These are phyloP conservation scores for Palloptera scutellata DNA, from an alignment of 2,888 invertebrate species.

Conservation along the genomic window DNA sequence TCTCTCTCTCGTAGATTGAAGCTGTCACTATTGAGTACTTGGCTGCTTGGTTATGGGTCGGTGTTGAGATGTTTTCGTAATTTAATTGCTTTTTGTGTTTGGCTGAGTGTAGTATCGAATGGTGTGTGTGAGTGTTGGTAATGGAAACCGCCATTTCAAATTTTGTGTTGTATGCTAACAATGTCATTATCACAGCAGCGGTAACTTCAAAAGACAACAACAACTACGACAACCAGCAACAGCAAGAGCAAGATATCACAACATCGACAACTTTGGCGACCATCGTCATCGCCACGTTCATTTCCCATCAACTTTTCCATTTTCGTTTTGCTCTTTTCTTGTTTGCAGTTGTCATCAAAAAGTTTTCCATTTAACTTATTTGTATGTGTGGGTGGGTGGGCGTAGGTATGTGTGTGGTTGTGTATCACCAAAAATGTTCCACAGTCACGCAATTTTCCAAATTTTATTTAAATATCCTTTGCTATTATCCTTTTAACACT, in stretches of 20 bases:
- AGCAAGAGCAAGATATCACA: too few species aligned
- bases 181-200: too few species aligned
- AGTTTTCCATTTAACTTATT: too few species aligned
- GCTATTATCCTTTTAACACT: conserved; percentile 17
- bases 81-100: background rate
- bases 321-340: background rate
- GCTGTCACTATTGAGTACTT: background rate
- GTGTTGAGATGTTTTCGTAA: conserved; percentile 2
- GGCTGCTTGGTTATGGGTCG: conserved; percentile 9
- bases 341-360: conserved; percentile 2
- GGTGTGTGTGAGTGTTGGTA: too few species aligned
- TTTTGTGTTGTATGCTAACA: too few species aligned
- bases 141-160: too few species aligned
- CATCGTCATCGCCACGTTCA: background rate
- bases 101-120: too few species aligned
- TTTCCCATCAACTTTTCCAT: background rate
- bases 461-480: conserved; percentile 48
- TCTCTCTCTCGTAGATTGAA: too few species aligned
- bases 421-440: conserved; percentile 50
- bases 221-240: too few species aligned
- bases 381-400: background rate
- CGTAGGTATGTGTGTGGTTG: background rate
- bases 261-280: background rate
- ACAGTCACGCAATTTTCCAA: conserved; percentile 49
- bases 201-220: too few species aligned